phyloP scores from a whole-genome alignment of 2,113 vertebrate species.

The Triplophysa siluroides region DNA sequence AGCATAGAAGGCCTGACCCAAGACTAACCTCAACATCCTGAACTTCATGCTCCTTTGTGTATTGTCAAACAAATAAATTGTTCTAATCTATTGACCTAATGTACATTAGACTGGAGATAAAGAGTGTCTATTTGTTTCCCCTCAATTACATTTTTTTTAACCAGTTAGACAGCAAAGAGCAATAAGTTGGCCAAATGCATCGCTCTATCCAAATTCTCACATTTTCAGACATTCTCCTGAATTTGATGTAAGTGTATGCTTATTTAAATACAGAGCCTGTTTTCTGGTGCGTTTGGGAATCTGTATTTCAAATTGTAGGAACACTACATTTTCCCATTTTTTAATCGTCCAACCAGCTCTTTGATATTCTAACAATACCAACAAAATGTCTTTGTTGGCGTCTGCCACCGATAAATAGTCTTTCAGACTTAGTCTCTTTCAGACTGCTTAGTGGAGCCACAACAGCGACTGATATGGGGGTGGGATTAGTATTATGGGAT shows the following conservation, averaged over 20 bases:
- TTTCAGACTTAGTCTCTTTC: not conserved
- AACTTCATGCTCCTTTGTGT: not conserved
- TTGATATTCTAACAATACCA: not conserved
- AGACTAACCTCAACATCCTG: not conserved
- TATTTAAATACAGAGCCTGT: too few species aligned
- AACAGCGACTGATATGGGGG: conserved; percentile 5
- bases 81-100: not conserved
- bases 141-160: conserved; percentile 39
- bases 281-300: conserved; percentile 32
- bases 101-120: not conserved
- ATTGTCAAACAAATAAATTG: not conserved
- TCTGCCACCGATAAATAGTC: not conserved
- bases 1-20: not conserved
- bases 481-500: conserved; percentile 46
- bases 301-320: conserved; percentile 28
- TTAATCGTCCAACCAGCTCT: conserved; percentile 2
- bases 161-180: conserved; percentile 39
- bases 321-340: not conserved
- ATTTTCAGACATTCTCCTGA: conserved; percentile 9
- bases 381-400: not conserved
- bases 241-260: not conserved
- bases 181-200: conserved; percentile 21
- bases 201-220: too few species aligned
- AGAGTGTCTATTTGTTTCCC: not conserved
- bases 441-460: not conserved